phyloP scores from a whole-genome alignment of 2,113 vertebrate genomes.

The Mormyrus iriodes region DNA sequence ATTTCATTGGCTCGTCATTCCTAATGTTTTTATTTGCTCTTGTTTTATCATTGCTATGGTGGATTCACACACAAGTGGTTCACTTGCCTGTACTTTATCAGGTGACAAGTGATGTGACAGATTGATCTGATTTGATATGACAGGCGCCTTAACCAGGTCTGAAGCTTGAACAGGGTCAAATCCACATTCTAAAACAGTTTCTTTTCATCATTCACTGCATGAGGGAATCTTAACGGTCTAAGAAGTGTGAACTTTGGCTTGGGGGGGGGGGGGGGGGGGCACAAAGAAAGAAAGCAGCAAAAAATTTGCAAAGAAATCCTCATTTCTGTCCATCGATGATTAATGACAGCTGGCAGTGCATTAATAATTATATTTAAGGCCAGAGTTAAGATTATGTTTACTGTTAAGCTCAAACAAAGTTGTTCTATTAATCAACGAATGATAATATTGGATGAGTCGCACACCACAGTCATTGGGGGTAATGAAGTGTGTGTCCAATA shows the following conservation, averaged over 20 bases:
- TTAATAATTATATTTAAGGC: neutral
- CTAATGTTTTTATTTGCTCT: neutral
- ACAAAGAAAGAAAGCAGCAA: neutral
- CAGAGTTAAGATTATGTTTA: neutral
- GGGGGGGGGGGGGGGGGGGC: no score
- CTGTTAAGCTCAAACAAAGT: neutral
- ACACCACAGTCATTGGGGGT: neutral
- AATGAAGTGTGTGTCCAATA: neutral
- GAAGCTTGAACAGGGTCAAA: neutral
- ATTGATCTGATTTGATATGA: neutral
- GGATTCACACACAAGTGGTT: neutral
- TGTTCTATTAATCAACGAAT: neutral
- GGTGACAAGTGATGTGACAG: neutral
- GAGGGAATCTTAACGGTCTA: neutral
- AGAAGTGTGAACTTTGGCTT: neutral
- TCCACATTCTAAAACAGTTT: neutral
- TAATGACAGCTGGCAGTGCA: neutral
- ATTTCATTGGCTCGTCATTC: neutral
- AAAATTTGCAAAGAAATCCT: neutral
- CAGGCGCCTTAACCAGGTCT: neutral
- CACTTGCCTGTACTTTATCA: neutral
- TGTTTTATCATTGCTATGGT: neutral
- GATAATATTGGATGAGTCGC: neutral
- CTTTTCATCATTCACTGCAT: neutral
- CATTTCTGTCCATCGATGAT: neutral